Percentiles rank a stretch among this genome's conserved stretches.
Conservation (phyloP, 2,797 vertebrate species). For the Gymnothorax javanicus region DNA sequence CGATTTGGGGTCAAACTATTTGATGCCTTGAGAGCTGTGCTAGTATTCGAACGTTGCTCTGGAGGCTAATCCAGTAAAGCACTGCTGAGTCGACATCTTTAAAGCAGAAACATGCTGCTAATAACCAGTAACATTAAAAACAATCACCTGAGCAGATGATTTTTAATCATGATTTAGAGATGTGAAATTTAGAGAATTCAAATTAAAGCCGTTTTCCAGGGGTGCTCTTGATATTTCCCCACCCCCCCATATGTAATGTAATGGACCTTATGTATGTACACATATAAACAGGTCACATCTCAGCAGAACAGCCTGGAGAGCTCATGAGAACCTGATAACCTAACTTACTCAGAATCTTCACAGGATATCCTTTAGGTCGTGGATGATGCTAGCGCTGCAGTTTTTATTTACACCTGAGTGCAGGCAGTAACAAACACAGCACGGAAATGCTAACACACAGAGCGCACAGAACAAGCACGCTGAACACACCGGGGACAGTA, state of each 20-base stretch:
- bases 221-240: no score
- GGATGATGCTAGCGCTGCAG: not conserved
- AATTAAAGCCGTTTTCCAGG: no score
- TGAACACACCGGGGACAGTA: not conserved
- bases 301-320: not conserved
- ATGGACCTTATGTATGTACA: not conserved
- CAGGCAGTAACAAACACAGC: not conserved
- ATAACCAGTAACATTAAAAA: no score
- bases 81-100: no score
- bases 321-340: not conserved
- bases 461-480: not conserved
- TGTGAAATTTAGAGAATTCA: no score
- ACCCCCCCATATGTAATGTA: not conserved
- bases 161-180: no score
- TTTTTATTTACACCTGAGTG: not conserved
- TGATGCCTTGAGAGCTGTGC: no score
- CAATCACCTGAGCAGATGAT: no score
- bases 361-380: not conserved
- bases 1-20: no score
- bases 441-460: not conserved
- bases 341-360: not conserved
- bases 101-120: no score
- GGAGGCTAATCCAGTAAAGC: no score
- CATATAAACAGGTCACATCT: not conserved
- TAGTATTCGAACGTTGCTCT: no score